Evolutionary conservation across 2,888 invertebrate species (phyloP), one percentile per base, ranked within the genome.

Genomic region (Euphydryas editha): DNA sequence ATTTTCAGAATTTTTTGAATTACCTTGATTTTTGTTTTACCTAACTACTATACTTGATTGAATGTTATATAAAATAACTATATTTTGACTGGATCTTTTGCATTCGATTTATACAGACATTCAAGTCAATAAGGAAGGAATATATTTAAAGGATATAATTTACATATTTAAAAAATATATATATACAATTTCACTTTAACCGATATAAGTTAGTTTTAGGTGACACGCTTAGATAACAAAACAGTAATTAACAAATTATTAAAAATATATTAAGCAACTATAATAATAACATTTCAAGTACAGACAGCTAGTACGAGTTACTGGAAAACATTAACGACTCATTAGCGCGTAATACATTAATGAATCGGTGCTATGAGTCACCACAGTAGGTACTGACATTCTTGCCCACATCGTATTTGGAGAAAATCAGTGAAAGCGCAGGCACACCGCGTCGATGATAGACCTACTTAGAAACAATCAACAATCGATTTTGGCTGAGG

Each of bases 341-440:
- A 57, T 57, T 62, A 57, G 46, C 47, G 8, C 37, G 21, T 39
- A 10, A 39, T 47, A 57, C 24, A 46, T 62, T 37, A 49, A 57
- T 39, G 56, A 59, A 17, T 51, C 15, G n/a, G 42, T 44, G n/a
- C 18, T 30, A 44, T 59, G 59, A 59, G n/a, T 64, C 64, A 64
- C 30, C 64, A 64, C 30, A 51, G 51, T 18, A 24, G 20, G 11
- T 13, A 7, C 39, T 44, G 36, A 21, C 21, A 21, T 21, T 20
- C 24, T 44, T 44, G 42, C 47, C 55, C 39, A 57, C 60, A n/a
- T 24, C 37, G 60, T 44, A 62, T 58, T 66, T 60, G 62, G 66
- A 36, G 66, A 66, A 62, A 66, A 54, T 58, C 18, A 30, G 66
- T 66, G 66, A 66, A 66, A 66, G 62, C 54, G 56, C 30, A 57